These are phyloP conservation scores for Crocidura indochinensis DNA, from an alignment of 2,797 vertebrate genomes.

Conservation along the genomic window DNA sequence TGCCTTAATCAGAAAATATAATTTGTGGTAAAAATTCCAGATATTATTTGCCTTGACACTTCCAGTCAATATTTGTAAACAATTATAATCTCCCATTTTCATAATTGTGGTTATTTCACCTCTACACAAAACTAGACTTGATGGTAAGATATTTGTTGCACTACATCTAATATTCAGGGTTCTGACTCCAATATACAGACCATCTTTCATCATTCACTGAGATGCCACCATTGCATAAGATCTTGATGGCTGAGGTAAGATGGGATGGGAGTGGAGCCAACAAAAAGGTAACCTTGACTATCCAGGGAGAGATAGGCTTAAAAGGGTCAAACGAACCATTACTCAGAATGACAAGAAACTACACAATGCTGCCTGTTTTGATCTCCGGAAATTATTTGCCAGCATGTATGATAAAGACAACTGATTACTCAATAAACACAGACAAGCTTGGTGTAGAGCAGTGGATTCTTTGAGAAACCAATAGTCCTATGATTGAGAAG, in stretches of 20 bases:
- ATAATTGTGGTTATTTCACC: neutral
- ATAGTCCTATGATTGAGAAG: neutral
- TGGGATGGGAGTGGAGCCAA: too few relatives aligned
- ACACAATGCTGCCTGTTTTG: neutral
- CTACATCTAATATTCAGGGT: neutral
- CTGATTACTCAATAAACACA: neutral
- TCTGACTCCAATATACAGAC: neutral
- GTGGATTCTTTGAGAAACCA: neutral
- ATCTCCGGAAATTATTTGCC: neutral
- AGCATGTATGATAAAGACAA: neutral
- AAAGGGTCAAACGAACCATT: neutral
- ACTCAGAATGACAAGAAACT: neutral
- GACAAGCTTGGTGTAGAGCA: neutral
- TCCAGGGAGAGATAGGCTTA: neutral
- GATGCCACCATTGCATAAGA: neutral
- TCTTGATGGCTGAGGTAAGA: neutral
- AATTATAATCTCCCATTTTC: slow-evolving; percentile 4
- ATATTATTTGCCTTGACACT: neutral
- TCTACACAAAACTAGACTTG: neutral
- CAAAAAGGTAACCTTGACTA: neutral
- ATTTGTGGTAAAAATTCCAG: neutral
- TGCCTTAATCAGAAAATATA: neutral
- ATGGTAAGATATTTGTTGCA: slow-evolving; percentile 23
- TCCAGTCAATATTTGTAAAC: neutral
- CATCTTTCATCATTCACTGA: neutral